Percentiles rank a stretch among this genome's conserved stretches.
These are phyloP conservation scores for Melanargia galathea DNA, from an alignment of 2,888 invertebrate genomes.

Conservation along the genomic window DNA sequence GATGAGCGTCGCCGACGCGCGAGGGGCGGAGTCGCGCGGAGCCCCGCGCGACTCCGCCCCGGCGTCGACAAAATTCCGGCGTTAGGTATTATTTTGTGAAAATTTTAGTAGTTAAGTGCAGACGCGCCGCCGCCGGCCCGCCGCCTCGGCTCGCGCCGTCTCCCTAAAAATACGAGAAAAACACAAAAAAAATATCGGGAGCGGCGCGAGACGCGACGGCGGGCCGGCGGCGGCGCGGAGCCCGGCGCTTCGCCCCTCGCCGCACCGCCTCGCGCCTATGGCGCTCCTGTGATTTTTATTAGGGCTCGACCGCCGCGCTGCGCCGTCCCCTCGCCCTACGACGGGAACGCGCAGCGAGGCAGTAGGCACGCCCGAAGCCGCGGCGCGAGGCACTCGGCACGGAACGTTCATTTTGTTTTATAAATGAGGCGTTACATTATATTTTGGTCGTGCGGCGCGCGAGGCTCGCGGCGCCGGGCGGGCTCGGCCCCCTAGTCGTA, in stretches of 20 bases:
- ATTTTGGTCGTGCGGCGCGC: conserved; percentile 54
- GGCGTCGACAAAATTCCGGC: conserved; percentile 74
- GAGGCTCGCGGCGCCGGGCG: conserved; percentile 56
- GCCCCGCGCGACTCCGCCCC: conserved; percentile 59
- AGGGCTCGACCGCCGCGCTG: conserved; percentile 42
- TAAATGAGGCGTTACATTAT: conserved; percentile 64
- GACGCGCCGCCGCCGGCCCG: conserved; percentile 50
- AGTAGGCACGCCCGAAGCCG: conserved; percentile 43
- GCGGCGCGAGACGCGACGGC: conserved; percentile 42
- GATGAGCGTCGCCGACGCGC: conserved; percentile 60
- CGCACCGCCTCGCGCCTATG: conserved; percentile 45
- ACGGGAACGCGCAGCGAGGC: conserved; percentile 40
- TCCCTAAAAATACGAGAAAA: conserved; percentile 65
- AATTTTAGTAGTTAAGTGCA: conserved; percentile 79
- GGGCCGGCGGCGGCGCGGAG: conserved; percentile 46
- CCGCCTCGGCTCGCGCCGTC: conserved; percentile 45
- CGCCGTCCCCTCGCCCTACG: conserved; percentile 39
- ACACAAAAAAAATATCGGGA: conserved; percentile 67
- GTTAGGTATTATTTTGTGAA: conserved; percentile 82
- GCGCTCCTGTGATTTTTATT: conserved; percentile 45
- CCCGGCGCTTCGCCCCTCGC: conserved; percentile 49
- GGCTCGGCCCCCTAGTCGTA: conserved; percentile 63
- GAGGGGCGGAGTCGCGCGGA: conserved; percentile 44
- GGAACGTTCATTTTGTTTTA: conserved; percentile 63
- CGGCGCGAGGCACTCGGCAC: conserved; percentile 43